Base-by-base conservation (phyloP, 2,888 invertebrate genomes). In the Cephonodes hylas region DNA sequence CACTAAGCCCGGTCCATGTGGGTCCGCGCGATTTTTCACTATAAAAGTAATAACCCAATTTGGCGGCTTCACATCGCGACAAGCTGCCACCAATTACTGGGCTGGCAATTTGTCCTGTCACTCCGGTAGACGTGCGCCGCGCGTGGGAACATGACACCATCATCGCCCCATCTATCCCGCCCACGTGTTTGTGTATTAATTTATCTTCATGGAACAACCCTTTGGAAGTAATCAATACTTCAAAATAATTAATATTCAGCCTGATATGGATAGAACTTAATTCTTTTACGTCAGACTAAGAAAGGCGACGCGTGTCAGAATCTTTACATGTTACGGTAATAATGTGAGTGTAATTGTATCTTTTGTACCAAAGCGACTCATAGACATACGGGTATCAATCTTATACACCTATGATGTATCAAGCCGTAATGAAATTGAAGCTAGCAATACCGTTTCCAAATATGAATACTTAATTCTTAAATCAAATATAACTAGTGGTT, bases 71-170 rank as follows among this genome's bases (percentile, higher is more conserved):
- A 70, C 70, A 75, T 74, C 69, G 73, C 69, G 75, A 76, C 77
- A 77, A 74, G 71, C 67, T 66, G 77, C 78, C 69, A 77, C 79
- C 80, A 83, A 83, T 83, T 82, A 83, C 77, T 69, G 67, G 72
- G 62, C 45, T 63, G 72, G 77, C 83, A 83, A 83, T 85, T 86
- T 84, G 81, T 80, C 73, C 77, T 73, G 76, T 78, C 79, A 79
- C 74, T 76, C 68, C 66, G 72, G 70, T 66, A 63, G 75, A 75
- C 73, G 72, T 65, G 65, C 64, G 60, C 64, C 68, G 71, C 68
- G 69, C 62, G 66, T 62, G 66, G 65, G 61, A 73, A 78, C 80
- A 76, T 76, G 77, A 80, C 77, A 73, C 75, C 69, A 64, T 65
- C 73, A 66, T 58, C 63, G 62, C 63, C 59, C 34, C 44, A 59